These are phyloP conservation scores for Chymomyza fuscimana DNA, from an alignment of 2,888 invertebrate genomes.

Conservation along the genomic window DNA sequence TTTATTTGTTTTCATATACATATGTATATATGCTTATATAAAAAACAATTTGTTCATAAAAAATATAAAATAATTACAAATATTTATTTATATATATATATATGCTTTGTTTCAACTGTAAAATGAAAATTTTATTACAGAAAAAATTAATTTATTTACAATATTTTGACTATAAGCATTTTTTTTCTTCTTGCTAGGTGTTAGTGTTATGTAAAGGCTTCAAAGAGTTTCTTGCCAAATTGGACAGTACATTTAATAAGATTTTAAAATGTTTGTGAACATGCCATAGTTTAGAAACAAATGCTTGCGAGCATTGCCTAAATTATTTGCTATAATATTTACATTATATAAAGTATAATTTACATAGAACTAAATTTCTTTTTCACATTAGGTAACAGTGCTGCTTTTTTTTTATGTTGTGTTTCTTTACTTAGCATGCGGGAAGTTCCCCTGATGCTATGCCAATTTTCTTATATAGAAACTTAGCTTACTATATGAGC, in stretches of 20 bases:
- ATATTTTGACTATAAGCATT: conserved; percentile 41
- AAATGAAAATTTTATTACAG: conserved; percentile 34
- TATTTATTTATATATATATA: conserved; percentile 39
- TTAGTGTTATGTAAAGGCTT: conserved; percentile 30
- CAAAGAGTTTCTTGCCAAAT: conserved; percentile 12
- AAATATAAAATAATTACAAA: conserved; percentile 71
- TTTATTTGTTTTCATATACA: conserved; percentile 9
- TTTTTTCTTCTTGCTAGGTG: conserved; percentile 7
- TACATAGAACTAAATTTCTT: conserved; percentile 14
- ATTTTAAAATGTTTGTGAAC: conserved; percentile 30
- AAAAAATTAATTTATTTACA: conserved; percentile 52
- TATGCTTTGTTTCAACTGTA: not conserved
- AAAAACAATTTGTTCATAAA: conserved; percentile 63
- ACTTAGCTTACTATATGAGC: not conserved
- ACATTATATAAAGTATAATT: conserved; percentile 32
- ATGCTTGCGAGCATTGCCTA: not conserved
- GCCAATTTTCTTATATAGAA: not conserved
- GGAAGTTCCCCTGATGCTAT: too few species aligned
- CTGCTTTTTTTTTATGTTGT: conserved; percentile 22
- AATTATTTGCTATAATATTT: conserved; percentile 53
- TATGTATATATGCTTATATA: conserved; percentile 43
- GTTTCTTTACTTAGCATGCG: conserved; percentile 3
- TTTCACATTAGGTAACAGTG: conserved; percentile 54
- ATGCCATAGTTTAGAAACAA: conserved; percentile 3
- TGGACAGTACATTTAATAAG: conserved; percentile 12